Conservation (phyloP, 2,888 invertebrate species). For the Eremobia ochroleuca region DNA sequence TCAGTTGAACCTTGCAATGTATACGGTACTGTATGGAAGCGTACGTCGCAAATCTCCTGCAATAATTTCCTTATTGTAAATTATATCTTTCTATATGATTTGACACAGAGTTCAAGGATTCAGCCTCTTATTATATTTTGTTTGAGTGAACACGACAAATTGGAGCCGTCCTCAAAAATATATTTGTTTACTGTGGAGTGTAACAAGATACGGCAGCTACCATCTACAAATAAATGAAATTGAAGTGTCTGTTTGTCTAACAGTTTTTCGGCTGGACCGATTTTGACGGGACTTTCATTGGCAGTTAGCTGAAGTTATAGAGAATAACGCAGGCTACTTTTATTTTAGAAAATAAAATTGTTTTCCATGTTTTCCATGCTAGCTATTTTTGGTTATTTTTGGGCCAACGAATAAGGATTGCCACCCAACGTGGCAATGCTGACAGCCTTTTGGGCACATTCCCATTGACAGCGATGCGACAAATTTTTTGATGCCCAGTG, state of each 20-base stretch:
- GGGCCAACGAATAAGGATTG: neutral
- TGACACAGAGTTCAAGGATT: conserved; percentile 44
- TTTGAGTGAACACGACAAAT: conserved; percentile 45
- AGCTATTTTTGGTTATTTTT: neutral
- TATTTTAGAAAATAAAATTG: too few species aligned
- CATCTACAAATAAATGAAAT: neutral
- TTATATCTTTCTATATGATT: conserved; percentile 30
- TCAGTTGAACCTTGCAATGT: neutral
- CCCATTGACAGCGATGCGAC: neutral
- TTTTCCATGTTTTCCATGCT: neutral
- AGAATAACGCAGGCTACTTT: too few species aligned
- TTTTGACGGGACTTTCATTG: neutral
- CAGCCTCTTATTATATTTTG: conserved; percentile 50
- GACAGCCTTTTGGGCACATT: neutral
- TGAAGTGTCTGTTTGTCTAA: neutral
- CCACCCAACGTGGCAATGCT: neutral
- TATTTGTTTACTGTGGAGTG: neutral
- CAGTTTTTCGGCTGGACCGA: neutral
- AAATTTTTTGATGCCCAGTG: neutral
- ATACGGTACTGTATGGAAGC: neutral
- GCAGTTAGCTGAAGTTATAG: too few species aligned
- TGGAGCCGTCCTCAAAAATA: conserved; percentile 21
- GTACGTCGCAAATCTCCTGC: neutral
- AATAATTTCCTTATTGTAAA: conserved; percentile 45
- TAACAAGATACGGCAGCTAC: neutral